phyloP scores from a whole-genome alignment of 2,888 invertebrate species.

The Brenthis daphne region DNA sequence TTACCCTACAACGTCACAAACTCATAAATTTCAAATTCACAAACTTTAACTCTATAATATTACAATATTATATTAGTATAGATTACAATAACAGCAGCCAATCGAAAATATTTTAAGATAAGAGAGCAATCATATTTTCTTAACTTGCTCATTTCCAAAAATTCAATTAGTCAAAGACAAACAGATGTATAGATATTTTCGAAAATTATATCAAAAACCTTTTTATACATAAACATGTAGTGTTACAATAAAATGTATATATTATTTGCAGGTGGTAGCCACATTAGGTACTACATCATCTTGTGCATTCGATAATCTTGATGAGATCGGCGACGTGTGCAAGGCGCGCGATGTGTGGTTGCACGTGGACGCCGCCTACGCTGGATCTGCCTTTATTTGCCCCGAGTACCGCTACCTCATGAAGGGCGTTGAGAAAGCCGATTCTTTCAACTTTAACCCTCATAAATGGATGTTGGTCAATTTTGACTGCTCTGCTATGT shows the following conservation, averaged over 20 bases:
- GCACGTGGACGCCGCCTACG: constrained; percentile 98
- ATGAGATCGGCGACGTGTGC: constrained; percentile 96
- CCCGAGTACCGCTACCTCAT: constrained; percentile 96
- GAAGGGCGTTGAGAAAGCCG: constrained; percentile 93
- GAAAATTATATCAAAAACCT: too few relatives aligned
- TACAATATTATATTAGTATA: too few relatives aligned
- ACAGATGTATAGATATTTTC: too few relatives aligned
- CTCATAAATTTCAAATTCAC: too few relatives aligned
- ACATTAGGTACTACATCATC: constrained; percentile 98
- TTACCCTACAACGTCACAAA: too few relatives aligned
- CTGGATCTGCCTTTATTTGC: constrained; percentile 97
- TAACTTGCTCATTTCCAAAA: too few relatives aligned
- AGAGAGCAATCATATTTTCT: too few relatives aligned
- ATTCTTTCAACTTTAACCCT: constrained; percentile 99
- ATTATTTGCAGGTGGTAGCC: constrained; percentile 85
- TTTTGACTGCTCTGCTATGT: constrained; percentile 99
- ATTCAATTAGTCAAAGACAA: too few relatives aligned
- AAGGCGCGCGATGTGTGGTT: constrained; percentile 91
- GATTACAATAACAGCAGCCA: too few relatives aligned
- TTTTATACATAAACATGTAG: too few relatives aligned
- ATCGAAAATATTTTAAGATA: too few relatives aligned
- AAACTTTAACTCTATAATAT: too few relatives aligned
- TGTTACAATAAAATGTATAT: background rate
- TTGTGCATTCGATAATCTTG: constrained; percentile 95
- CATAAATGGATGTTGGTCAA: constrained; percentile 99